Evolutionary conservation across 1,140 invertebrate species (phyloP).

Genomic region (Drosophila elegans): DNA sequence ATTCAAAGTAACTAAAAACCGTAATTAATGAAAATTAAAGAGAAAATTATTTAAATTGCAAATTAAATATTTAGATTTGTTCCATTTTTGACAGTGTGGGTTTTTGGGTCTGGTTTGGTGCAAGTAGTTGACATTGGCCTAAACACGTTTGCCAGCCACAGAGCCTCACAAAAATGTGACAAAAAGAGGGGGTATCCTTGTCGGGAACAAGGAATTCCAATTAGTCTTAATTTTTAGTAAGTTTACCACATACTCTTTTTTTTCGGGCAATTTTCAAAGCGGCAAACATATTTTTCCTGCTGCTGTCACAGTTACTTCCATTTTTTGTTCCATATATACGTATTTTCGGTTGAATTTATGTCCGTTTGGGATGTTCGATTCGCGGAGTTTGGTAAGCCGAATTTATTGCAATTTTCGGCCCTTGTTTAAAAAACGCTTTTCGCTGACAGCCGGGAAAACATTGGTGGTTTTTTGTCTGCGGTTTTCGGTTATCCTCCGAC

Average conservation of each 20-base stretch:
- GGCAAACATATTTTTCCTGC: background rate
- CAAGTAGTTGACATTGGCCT: slow-evolving; percentile 62
- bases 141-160: slow-evolving; percentile 48
- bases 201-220: slow-evolving; percentile 48
- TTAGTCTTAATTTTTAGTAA: slow-evolving; percentile 58
- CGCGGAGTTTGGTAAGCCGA: slow-evolving; percentile 25
- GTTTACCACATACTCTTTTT: slow-evolving; percentile 25
- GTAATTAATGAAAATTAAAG: too few relatives aligned
- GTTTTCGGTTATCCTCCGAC: slow-evolving; percentile 26
- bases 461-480: slow-evolving; percentile 27
- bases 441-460: slow-evolving; percentile 30
- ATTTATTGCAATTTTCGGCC: slow-evolving; percentile 48
- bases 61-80: too few relatives aligned
- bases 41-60: too few relatives aligned
- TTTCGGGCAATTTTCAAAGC: slow-evolving; percentile 17
- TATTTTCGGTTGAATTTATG: slow-evolving; percentile 30
- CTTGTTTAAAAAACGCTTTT: slow-evolving; percentile 30
- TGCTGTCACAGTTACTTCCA: slow-evolving; percentile 2
- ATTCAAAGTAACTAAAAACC: too few relatives aligned
- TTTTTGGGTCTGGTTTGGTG: slow-evolving; percentile 34
- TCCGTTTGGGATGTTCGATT: slow-evolving; percentile 24
- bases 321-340: slow-evolving; percentile 12
- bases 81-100: background rate
- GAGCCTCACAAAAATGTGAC: background rate
- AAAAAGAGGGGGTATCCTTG: background rate